Base-by-base conservation (phyloP, 2,113 vertebrate species). In the Poecile atricapillus region DNA sequence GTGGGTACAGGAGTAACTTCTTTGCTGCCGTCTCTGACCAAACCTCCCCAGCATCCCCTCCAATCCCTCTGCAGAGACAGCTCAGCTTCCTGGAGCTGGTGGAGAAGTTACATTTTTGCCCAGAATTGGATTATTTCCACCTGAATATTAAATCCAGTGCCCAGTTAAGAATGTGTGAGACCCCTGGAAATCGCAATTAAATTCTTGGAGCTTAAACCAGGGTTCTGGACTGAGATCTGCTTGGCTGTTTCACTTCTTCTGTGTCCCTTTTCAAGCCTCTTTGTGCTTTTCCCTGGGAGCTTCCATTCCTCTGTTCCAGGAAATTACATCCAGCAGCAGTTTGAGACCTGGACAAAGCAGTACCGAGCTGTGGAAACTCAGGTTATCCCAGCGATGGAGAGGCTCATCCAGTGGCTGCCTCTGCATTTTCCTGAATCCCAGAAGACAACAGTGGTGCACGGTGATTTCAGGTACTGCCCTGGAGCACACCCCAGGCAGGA, bases 361-460 rank as follows among this genome's bases (percentile, higher is more conserved):
- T 99, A 98, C 52, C 96, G 97, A 84, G 97, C 98, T 56, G 87
- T 91, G 3, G 98, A 98, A 81, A 98, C 97, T 20, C 88, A 53
- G 0, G n/a, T 86, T 13, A 97, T 98, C 89, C 98, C 98, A 7
- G 95, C 97, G 0, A 98, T 99, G 98, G 98, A 99, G 93, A 97
- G 98, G 77, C 98, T 99, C 71, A 97, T 98, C 2, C 33, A 97
- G 21, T 99, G 98, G 98, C 97, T 99, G 49, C 98, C 98, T 5
- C 91, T 93, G 59, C 98, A 98, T 87, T 93, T 98, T 6, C 98
- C 98, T 15, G 58, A 63, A 17, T 90, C 96, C 31, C 97, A 98
- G 92, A 96, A 39, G 76, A 97, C 65, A 2, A 95, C 98, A 0
- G 35, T 98, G n/a, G 97, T 98, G 50, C 98, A 99, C 0, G 98